Evolutionary conservation across 64 coral and sea anemone species (phyloP).

Genomic region (Montipora sp.): DNA sequence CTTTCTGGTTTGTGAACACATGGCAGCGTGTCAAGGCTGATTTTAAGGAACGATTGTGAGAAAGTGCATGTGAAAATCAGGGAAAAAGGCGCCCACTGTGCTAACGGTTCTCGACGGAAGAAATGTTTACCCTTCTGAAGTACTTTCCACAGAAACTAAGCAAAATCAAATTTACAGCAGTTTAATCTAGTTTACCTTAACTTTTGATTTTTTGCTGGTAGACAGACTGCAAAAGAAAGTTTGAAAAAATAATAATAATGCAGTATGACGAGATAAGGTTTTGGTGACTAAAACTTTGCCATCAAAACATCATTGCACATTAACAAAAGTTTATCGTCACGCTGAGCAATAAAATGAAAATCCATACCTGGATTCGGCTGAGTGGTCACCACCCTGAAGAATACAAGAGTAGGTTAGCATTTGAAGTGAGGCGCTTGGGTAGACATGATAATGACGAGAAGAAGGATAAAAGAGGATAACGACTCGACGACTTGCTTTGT

Average conservation of each 20-base stretch:
- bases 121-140: too few relatives aligned
- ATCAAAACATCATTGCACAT: too few relatives aligned
- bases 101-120: too few relatives aligned
- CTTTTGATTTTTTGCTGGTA: conserved; percentile 16
- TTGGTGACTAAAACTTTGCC: neutral
- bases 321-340: neutral
- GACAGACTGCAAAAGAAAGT: conserved; percentile 19
- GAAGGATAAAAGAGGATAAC: too few relatives aligned
- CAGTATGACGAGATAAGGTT: neutral
- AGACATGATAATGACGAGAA: too few relatives aligned
- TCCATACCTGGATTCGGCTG: neutral
- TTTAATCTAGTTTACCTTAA: conserved; percentile 7
- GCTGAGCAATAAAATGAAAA: neutral
- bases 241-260: neutral
- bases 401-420: neutral
- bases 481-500: too few relatives aligned
- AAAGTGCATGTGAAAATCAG: too few relatives aligned
- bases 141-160: neutral
- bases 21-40: too few relatives aligned
- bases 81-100: too few relatives aligned
- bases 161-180: neutral
- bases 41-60: too few relatives aligned
- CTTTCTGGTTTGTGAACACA: too few relatives aligned
- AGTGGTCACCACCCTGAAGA: neutral
- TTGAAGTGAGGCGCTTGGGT: too few relatives aligned